Evolutionary conservation across 2,113 vertebrate species (phyloP).

Genomic region (Rhinolophus sinicus): DNA sequence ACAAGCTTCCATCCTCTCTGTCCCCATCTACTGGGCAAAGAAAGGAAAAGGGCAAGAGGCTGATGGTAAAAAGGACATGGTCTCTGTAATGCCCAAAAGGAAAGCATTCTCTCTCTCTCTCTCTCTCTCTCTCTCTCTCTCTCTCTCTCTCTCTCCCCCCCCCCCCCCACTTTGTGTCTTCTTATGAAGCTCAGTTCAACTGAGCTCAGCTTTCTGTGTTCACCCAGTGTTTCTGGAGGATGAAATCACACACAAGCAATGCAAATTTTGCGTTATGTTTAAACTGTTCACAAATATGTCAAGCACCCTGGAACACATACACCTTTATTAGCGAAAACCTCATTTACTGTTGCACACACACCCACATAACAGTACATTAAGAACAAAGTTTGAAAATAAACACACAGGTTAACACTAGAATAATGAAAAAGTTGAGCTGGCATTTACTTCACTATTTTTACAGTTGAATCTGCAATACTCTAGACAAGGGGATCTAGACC

Average conservation of each 20-base stretch:
- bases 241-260: not conserved
- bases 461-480: not conserved
- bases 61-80: not conserved
- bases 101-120: not conserved
- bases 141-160: not conserved
- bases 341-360: not conserved
- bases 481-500: not conserved
- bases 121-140: not conserved
- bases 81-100: not conserved
- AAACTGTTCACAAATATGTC: not conserved
- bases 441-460: not conserved
- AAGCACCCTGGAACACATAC: not conserved
- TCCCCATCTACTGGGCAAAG: not conserved
- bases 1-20: not conserved
- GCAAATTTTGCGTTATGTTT: not conserved
- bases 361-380: not conserved
- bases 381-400: slow-evolving; percentile 33
- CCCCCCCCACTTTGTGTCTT: not conserved
- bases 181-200: not conserved
- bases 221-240: not conserved
- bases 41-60: not conserved
- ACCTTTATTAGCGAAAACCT: not conserved
- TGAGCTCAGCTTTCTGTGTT: not conserved
- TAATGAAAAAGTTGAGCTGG: not conserved
- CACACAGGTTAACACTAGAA: not conserved